Conservation (phyloP, 1,140 invertebrate species). For the Trypoxylus dichotomus region DNA sequence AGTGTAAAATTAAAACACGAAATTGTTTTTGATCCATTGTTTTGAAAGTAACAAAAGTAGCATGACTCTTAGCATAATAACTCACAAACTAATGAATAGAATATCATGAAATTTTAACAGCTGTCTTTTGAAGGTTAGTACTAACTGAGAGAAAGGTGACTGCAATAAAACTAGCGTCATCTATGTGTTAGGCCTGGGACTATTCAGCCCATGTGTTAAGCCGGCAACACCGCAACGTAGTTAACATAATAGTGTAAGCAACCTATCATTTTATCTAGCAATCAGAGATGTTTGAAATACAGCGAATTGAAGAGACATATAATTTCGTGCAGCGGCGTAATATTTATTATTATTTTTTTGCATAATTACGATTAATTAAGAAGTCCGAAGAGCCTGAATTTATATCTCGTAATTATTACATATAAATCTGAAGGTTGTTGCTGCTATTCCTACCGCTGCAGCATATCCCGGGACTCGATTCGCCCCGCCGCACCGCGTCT, state of each 20-base stretch:
- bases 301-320: not conserved
- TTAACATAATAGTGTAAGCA: not conserved
- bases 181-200: too few relatives aligned
- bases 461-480: not conserved
- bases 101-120: too few relatives aligned
- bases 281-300: not conserved
- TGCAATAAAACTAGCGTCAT: too few relatives aligned
- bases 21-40: too few relatives aligned
- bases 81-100: too few relatives aligned
- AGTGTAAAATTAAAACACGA: too few relatives aligned
- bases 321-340: conserved; percentile 32
- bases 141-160: too few relatives aligned
- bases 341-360: conserved; percentile 38
- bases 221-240: too few relatives aligned
- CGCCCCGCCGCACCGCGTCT: conserved; percentile 3
- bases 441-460: not conserved
- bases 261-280: not conserved
- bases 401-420: conserved; percentile 48
- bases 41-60: too few relatives aligned
- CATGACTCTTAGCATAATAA: too few relatives aligned
- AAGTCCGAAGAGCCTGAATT: conserved; percentile 40
- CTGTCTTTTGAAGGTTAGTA: too few relatives aligned
- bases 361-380: conserved; percentile 48
- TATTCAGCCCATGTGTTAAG: too few relatives aligned
- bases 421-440: conserved; percentile 42